These are phyloP conservation scores for Thymallus thymallus DNA, from an alignment of 2,113 vertebrate species.

Conservation along the genomic window DNA sequence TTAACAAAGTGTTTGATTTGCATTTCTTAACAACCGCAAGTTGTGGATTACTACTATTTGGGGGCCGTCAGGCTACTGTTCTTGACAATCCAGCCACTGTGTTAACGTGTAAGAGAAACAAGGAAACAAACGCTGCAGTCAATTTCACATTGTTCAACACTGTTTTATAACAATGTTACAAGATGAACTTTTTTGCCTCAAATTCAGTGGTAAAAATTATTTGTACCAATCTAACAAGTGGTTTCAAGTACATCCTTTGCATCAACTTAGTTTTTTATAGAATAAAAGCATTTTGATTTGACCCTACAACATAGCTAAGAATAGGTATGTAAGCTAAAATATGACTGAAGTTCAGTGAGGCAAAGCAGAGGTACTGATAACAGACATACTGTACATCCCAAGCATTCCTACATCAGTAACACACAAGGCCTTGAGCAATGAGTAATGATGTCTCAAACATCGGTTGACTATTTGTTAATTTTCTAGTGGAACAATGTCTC, in stretches of 20 bases:
- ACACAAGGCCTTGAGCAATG: neutral
- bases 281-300: slow-evolving; percentile 52
- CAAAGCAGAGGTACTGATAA: too few relatives aligned
- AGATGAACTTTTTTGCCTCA: slow-evolving; percentile 15
- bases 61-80: neutral
- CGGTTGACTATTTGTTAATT: neutral
- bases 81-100: neutral
- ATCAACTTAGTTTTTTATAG: slow-evolving; percentile 46
- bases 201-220: slow-evolving; percentile 29
- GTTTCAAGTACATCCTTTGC: slow-evolving; percentile 45
- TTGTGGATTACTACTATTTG: too few relatives aligned
- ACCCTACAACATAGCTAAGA: neutral
- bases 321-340: too few relatives aligned
- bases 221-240: slow-evolving; percentile 29
- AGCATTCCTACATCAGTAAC: neutral
- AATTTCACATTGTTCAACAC: neutral
- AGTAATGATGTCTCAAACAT: neutral
- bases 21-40: too few relatives aligned
- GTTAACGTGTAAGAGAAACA: too few relatives aligned
- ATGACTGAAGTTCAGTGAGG: too few relatives aligned
- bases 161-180: slow-evolving; percentile 13
- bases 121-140: slow-evolving; percentile 13
- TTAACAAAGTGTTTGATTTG: neutral
- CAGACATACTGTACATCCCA: neutral
- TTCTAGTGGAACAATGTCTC: too few relatives aligned